phyloP scores from a whole-genome alignment of 2,113 vertebrate species.

The Atrichornis clamosus region DNA sequence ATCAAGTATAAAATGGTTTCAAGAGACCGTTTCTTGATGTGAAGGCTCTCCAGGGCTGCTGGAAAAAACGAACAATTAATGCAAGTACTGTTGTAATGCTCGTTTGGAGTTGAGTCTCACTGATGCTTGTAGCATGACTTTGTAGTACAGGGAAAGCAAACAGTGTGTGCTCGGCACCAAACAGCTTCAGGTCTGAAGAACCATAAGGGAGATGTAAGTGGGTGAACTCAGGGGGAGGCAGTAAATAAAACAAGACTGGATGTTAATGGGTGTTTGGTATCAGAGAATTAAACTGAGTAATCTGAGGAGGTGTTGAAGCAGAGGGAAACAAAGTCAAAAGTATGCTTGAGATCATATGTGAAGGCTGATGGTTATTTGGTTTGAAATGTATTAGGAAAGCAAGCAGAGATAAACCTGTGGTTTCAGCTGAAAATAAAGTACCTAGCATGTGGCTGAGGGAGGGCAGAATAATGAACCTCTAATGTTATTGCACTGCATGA shows the following conservation, averaged over 20 bases:
- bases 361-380: constrained; percentile 10
- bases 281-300: constrained; percentile 48
- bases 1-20: constrained; percentile 60
- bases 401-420: neutral
- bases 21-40: constrained; percentile 47
- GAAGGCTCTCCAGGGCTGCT: constrained; percentile 56
- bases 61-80: constrained; percentile 66
- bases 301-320: constrained; percentile 49
- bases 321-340: constrained; percentile 37
- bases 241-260: constrained; percentile 45
- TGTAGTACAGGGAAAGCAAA: neutral
- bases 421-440: neutral
- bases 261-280: constrained; percentile 25
- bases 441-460: neutral
- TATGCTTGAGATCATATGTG: neutral
- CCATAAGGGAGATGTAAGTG: constrained; percentile 27
- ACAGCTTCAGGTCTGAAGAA: neutral
- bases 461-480: neutral
- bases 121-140: neutral
- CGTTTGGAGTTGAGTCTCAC: constrained; percentile 41
- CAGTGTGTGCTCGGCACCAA: neutral
- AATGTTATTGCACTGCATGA: neutral
- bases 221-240: constrained; percentile 43
- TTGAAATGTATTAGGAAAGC: neutral
- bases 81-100: constrained; percentile 26